Evolutionary conservation across 1,140 invertebrate species (phyloP).

Genomic region (Anastatus disparis): DNA sequence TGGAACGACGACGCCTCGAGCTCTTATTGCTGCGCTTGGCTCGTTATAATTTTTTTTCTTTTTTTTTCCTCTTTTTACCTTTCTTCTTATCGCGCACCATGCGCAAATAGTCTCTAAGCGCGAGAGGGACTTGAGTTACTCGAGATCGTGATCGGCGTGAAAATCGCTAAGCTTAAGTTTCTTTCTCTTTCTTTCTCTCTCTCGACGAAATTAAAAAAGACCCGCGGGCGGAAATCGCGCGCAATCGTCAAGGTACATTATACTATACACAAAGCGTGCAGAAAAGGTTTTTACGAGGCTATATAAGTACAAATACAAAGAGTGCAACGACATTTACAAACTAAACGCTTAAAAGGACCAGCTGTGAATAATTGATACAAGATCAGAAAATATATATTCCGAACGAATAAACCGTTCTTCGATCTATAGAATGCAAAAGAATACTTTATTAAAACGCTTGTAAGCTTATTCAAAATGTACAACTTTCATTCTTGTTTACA

Average conservation of each 20-base stretch:
- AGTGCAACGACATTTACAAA: slow-evolving; percentile 11
- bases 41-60: slow-evolving; percentile 16
- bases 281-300: background rate
- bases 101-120: background rate
- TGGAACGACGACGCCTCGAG: background rate
- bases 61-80: too few relatives aligned
- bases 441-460: too few relatives aligned
- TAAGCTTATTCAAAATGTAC: too few relatives aligned
- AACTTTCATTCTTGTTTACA: too few relatives aligned
- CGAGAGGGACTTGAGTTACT: background rate
- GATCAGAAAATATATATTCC: too few relatives aligned
- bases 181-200: too few relatives aligned
- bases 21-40: too few relatives aligned
- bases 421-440: too few relatives aligned
- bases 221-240: slow-evolving; percentile 18
- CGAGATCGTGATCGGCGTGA: slow-evolving; percentile 31
- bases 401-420: too few relatives aligned
- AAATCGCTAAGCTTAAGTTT: slow-evolving; percentile 12
- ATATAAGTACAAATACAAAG: too few relatives aligned
- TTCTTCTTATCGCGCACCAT: slow-evolving; percentile 4
- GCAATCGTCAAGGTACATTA: background rate
- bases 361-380: slow-evolving; percentile 12
- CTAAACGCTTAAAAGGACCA: too few relatives aligned
- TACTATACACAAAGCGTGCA: background rate
- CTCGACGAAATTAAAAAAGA: too few relatives aligned